Percentiles rank a stretch among this genome's conserved stretches.
Evolutionary conservation across 2,888 invertebrate species (phyloP).

Genomic region (Eretmocerus hayati): DNA sequence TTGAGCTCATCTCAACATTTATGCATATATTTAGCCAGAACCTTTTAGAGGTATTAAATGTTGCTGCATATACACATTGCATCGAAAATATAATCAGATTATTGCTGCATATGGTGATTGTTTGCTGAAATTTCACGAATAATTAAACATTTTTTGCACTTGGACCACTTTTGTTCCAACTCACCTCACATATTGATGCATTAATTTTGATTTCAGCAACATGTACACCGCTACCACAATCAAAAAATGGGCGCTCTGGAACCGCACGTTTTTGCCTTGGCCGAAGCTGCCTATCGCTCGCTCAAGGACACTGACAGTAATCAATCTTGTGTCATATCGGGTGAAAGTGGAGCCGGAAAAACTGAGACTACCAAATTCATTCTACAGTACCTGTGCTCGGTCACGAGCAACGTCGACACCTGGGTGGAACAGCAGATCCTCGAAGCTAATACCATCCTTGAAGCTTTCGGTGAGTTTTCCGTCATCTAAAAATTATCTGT

Average conservation of each 20-base stretch:
- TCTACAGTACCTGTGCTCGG: conserved; percentile 84
- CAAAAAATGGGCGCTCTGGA: conserved; percentile 73
- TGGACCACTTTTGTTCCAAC: no score
- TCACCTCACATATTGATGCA: no score
- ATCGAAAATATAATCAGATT: no score
- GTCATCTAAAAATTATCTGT: no score
- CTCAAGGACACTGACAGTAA: conserved; percentile 56
- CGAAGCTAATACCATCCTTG: conserved; percentile 87
- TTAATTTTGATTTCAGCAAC: conserved; percentile 63
- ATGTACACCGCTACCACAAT: conserved; percentile 75
- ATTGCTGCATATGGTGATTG: no score
- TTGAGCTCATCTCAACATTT: no score
- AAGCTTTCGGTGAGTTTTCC: conserved; percentile 72
- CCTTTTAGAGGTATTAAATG: no score
- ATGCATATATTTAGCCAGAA: no score
- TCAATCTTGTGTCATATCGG: conserved; percentile 86
- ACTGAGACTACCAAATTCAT: conserved; percentile 90
- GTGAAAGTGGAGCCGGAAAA: conserved; percentile 89
- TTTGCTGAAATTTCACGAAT: no score
- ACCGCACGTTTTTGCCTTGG: conserved; percentile 86
- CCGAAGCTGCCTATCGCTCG: conserved; percentile 80
- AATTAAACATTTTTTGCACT: no score
- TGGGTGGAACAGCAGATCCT: conserved; percentile 96
- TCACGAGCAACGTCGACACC: conserved; percentile 73
- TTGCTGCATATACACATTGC: no score